Evolutionary conservation across 1,140 invertebrate genomes (phyloP).

Genomic region (Bombus huntii): DNA sequence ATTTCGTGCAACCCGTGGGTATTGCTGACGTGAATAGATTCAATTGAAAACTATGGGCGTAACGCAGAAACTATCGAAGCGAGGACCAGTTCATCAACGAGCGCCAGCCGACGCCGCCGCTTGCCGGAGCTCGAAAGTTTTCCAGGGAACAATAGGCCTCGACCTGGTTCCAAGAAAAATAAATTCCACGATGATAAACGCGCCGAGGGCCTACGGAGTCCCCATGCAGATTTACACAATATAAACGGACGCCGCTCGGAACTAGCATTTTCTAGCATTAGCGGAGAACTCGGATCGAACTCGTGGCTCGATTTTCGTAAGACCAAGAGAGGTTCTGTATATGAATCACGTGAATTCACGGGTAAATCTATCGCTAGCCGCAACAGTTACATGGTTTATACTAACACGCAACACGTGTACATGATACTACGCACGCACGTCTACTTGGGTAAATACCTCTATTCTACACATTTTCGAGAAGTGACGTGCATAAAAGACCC

Average conservation of each 20-base stretch:
- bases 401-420: constrained; percentile 46
- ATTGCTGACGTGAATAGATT: constrained; percentile 15
- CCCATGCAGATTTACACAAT: constrained; percentile 55
- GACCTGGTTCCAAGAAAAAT: constrained; percentile 45
- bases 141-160: constrained; percentile 50
- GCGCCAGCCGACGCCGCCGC: not conserved
- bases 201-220: constrained; percentile 40
- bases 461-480: not conserved
- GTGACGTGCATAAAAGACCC: constrained; percentile 16
- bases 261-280: constrained; percentile 54
- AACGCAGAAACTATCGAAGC: constrained; percentile 35
- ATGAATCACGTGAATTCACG: constrained; percentile 20
- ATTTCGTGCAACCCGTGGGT: constrained; percentile 39
- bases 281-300: constrained; percentile 12
- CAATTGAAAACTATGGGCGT: constrained; percentile 20
- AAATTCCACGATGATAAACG: constrained; percentile 57
- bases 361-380: constrained; percentile 30
- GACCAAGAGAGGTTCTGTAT: not conserved
- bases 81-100: constrained; percentile 28
- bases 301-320: constrained; percentile 26
- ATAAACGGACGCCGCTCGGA: constrained; percentile 16
- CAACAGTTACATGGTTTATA: constrained; percentile 50
- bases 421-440: not conserved
- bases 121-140: not conserved
- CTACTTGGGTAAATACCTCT: not conserved